Base-by-base conservation (phyloP, 2,113 vertebrate species). In the Furnarius figulus region DNA sequence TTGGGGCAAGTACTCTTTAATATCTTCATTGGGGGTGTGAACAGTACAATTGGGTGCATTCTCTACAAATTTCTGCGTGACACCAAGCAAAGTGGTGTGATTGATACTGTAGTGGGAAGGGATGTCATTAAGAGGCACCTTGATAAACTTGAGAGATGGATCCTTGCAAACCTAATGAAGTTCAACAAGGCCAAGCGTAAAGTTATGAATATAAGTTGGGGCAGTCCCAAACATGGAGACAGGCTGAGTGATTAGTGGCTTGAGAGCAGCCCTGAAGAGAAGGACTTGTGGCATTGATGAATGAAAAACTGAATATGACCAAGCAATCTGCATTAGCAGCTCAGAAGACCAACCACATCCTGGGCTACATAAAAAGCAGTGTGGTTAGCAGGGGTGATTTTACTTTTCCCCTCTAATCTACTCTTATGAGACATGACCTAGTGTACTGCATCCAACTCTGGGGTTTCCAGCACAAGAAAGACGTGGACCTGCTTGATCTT, bases 101-200 rank as follows among this genome's bases (percentile, higher is more conserved):
- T 28, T 28, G 8, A 12, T 21, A 24, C 3, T 35, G 30, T 37
- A 19, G 25, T 66, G 17, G 20, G 35, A 68, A 50, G 11, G 14
- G 5, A 46, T 58, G 17, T 2, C 24, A 58, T 16, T 22, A 23
- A 82, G n/a, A 52, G 6, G 33, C 33, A 49, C 9, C 13, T 18
- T 24, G 28, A 40, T 9, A 44, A 12, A 3, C 14, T 70, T 10
- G 15, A 63, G 27, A 33, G 5, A 8, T 63, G 10, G 23, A 10
- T 7, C 20, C 1, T 0, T 61, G 39, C 1, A 2, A 80, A 40
- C 5, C 8, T 61, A n/a, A 40, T 17, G 8, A n/a, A 63, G 10
- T 63, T 87, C 35, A 44, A 37, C 6, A n/a, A 23, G 23, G 18
- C 3, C 12, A 71, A 40, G 14, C 27, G 3, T 9, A 28, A 33